Base-by-base conservation (phyloP, 2,888 invertebrate genomes). In the Calliopum simillimum region DNA sequence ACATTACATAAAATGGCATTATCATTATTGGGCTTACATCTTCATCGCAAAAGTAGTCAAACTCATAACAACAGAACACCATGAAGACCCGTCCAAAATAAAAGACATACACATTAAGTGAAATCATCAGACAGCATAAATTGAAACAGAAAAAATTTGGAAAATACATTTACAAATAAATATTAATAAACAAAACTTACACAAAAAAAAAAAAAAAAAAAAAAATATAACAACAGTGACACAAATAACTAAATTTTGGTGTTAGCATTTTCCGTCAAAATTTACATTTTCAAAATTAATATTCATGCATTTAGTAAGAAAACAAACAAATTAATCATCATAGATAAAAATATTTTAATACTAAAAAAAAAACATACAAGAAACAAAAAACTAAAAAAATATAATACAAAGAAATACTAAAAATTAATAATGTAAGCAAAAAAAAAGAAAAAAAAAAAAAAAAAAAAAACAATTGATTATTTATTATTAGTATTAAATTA, bases 71-170 rank as follows among this genome's bases (percentile, higher is more conserved):
- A 21, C 19, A 61, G 46, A 33, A 61, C 61, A 61, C 14, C 61
- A 81, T 79, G 80, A 81, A 80, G 82, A 82, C 81, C 81, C 81
- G 81, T 82, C 81, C 82, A 82, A 80, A 73, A 33, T 58, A 58
- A 8, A 70, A 46, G 64, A 58, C 58, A 41, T 44, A 65, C 33
- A 33, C 8, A 6, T n/a, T 8, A 33, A 33, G 33, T 33, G 33
- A 33, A 33, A 33, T 8, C 33, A 33, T 33, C 33, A 46, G 64
- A 72, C 67, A 59, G 23, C 61, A 44, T 44, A 66, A 72, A 63
- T 19, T 12, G 16, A 55, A 67, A 23, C 19, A 43, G 23, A 44
- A 33, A 8, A 33, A 51, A 69, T 33, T 69, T 69, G 61, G 19
- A 62, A 70, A 62, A 62, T 33, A 70, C 47, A 58, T 43, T 43